Conservation (phyloP, 2,113 vertebrate genomes). For the Phaethornis superciliosus region DNA sequence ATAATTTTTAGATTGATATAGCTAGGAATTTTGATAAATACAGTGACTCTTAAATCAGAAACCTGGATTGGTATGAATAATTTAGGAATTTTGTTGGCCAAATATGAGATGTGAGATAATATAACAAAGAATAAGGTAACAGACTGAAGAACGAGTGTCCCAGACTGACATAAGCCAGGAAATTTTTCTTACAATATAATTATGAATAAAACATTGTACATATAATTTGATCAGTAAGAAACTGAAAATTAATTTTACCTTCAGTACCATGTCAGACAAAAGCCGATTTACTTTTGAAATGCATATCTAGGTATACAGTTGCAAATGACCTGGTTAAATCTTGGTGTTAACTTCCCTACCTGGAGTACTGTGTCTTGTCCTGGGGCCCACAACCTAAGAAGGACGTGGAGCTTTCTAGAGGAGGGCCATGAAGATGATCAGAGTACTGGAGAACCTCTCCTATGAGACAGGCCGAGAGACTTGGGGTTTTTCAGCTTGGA, state of each 20-base stretch:
- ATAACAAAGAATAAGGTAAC: constrained; percentile 8
- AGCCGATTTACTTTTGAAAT: not conserved
- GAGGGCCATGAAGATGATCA: too few relatives aligned
- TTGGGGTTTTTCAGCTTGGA: too few relatives aligned
- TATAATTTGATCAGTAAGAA: constrained; percentile 9
- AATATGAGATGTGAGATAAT: constrained; percentile 11
- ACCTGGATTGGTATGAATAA: not conserved
- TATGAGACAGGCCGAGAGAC: too few relatives aligned
- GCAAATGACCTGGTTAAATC: not conserved
- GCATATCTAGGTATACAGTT: not conserved
- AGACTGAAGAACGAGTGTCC: not conserved
- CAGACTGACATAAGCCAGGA: not conserved
- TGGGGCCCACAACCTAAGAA: too few relatives aligned
- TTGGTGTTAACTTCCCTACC: not conserved
- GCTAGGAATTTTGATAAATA: not conserved
- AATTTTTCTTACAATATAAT: not conserved
- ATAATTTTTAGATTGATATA: not conserved
- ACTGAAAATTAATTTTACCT: not conserved
- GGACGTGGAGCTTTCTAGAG: too few relatives aligned
- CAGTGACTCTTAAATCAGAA: not conserved
- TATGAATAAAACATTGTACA: not conserved
- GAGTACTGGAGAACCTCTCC: too few relatives aligned
- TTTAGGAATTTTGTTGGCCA: not conserved
- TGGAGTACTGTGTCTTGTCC: too few relatives aligned
- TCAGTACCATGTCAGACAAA: not conserved